Evolutionary conservation across 1,140 invertebrate species (phyloP), one percentile per base, ranked within the genome.

Genomic region (Lamellibrachia luymesi): DNA sequence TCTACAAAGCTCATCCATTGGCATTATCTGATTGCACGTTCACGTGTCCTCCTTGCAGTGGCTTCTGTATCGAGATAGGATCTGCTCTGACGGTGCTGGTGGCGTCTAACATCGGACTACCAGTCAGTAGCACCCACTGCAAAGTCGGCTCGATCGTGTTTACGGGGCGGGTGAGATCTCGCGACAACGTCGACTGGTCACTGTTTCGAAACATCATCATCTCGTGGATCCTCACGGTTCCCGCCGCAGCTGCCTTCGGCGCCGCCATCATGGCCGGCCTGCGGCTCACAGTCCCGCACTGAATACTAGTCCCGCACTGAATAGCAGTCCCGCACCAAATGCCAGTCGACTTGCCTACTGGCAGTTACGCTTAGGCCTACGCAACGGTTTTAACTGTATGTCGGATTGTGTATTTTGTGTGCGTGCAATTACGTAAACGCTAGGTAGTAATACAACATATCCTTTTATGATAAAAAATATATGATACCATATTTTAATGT

Each of bases 121-220:
- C 99, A n/a, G 98, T 99, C 94, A 99, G 98, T 94, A 99, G 99
- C 5, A 99, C 99, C 0, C 99, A 99, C 96, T 99, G 99, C 96
- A 99, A 99, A 97, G 99, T 99, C 8, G 99, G 99, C 38, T 99
- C 98, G 13, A 98, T 99, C 6, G 98, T 99, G 17, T 98, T 98
- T 95, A 98, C 99, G 52, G 98, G 98, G 17, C 98, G 98, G 95
- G 97, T 97, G 25, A 97, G 97, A 93, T 97, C 97, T 1, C 96
- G 96, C 95, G 96, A 97, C 96, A 97, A 97, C 51, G 98, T 99
- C 27, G 98, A 99, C 95, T 99, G 98, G 98, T 98, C 97, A 96
- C 96, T 99, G 56, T 99, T 97, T 95, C 94, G 98, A 94, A 99
- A 99, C 96, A 99, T 99, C 95, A 98, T 98, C 91, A 98, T 98